Base-by-base conservation (phyloP, 35 echinoderm and acorn worm genomes). In the Lytechinus pictus region DNA sequence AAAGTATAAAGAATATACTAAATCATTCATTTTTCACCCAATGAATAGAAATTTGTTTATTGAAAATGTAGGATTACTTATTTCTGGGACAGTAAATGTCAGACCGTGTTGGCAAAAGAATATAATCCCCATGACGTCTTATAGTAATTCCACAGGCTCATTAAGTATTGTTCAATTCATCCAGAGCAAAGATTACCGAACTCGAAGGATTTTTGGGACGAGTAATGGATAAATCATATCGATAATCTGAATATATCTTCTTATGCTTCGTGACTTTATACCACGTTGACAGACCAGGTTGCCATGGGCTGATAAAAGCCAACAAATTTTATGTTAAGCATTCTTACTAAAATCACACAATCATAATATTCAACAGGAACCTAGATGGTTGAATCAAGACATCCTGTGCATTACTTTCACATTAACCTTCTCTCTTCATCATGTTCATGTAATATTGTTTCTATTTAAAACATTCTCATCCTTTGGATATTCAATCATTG, bases 181-280 rank as follows among this genome's bases (percentile, higher is more conserved):
- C 19, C 2, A 19, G 66, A 24, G n/a, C 6, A 24, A 24, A 79
- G 66, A 79, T 79, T 79, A 79, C 6, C 19, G n/a, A 79, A 79
- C 66, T 27, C 66, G 66, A 24, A 24, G 56, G 56, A 58, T 58
- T 58, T 13, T 7, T 7, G 9, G 33, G 9, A 79, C 19, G n/a
- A 24, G 66, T 79, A 79, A 79, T 79, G 66, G 66, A 79, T 79
- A 79, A 79, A 79, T 79, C 66, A 79, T 79, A 79, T 79, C 66
- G 66, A 79, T 79, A 79, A 79, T 79, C 66, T 79, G 66, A 79
- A 16, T 24, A 79, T 79, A 79, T 79, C 66, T 79, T 79, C 66
- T 79, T 79, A n/a, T 79, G 16, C 21, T 16, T 79, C 21, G 66
- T 79, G 5, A 16, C 66, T 79, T 24, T 16, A 24, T 79, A 24